phyloP scores from a whole-genome alignment of 2,888 invertebrate genomes.

The Sinotaia quadrata region DNA sequence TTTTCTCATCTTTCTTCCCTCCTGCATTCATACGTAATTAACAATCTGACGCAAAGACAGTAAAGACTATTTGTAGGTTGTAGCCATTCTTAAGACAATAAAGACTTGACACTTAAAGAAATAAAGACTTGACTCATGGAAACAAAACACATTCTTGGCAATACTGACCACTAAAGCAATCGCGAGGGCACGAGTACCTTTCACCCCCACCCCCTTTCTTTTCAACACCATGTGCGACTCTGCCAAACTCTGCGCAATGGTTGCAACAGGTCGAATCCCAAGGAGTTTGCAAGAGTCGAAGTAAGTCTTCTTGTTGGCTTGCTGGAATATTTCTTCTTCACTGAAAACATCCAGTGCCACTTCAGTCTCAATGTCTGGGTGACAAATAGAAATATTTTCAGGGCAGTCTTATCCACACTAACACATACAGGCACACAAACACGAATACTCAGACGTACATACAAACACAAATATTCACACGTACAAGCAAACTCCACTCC shows the following conservation, averaged over 20 bases:
- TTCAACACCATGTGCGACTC: conserved; percentile 46
- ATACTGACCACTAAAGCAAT: conserved; percentile 55
- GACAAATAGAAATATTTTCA: no score
- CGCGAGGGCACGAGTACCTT: conserved; percentile 57
- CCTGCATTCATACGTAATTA: no score
- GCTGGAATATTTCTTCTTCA: conserved; percentile 34
- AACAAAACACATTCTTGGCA: neutral
- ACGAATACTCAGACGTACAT: neutral
- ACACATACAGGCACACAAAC: neutral
- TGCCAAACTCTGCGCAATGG: conserved; percentile 44
- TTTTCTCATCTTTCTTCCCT: no score
- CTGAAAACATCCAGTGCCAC: conserved; percentile 34
- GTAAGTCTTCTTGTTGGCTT: conserved; percentile 45
- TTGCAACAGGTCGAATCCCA: conserved; percentile 47
- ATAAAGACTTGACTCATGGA: no score
- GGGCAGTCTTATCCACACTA: no score
- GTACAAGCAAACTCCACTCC: neutral
- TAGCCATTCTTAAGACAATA: no score
- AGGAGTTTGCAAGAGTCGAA: conserved; percentile 46
- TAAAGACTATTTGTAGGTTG: no score
- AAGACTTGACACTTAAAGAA: no score
- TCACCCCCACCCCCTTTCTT: conserved; percentile 52
- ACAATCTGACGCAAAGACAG: no score
- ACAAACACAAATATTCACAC: neutral
- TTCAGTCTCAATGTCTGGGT: conserved; percentile 4